Base-by-base conservation (phyloP, 1,140 invertebrate species). In the Papilio helenus region DNA sequence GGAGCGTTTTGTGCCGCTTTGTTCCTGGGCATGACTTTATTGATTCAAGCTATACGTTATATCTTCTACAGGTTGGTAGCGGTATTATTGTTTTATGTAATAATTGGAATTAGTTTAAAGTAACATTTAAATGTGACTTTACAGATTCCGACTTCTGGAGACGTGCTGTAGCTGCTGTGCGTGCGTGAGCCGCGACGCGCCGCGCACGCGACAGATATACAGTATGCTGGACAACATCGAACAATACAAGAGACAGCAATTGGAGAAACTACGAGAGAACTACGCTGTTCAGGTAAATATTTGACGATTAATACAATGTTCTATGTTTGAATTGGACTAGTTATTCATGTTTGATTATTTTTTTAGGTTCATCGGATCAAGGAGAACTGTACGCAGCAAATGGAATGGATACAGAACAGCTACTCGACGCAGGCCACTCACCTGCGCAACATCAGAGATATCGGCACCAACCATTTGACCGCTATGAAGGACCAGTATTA, bases 391-490 rank as follows among this genome's bases (percentile, higher is more conserved):
- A 96, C 97, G 16, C 97, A 98, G 88, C 98, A 99, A 95, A 97
- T 99, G 92, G 98, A 99, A 88, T 98, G 97, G 96, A 98, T 99
- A 80, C 96, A 98, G 87, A 98, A 97, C 86, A 99, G 98, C 89
- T 99, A 99, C 91, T 96, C 97, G 82, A 96, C 96, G 18, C 98
- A 99, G 94, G 97, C 97, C 29, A 97, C 97, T 86, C 98, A 99
- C 92, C 95, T 99, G 20, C 96, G 97, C 80, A 98, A 98, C 85
- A 98, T 99, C 81, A 95, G 98, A 72, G 98, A 99, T 85, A 99
- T 98, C 87, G 98, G 98, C 5, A 97, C 97, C 7, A 97, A 97
- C 87, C 98, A 98, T 92, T 89, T 99, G 74, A 97, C 97, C 10
- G 96, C 97, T 1, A 95, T 99, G 76, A 96, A 97, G 85, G 98